Base-by-base conservation (phyloP, 1,140 invertebrate genomes). In the Heliconius hewitsoni region DNA sequence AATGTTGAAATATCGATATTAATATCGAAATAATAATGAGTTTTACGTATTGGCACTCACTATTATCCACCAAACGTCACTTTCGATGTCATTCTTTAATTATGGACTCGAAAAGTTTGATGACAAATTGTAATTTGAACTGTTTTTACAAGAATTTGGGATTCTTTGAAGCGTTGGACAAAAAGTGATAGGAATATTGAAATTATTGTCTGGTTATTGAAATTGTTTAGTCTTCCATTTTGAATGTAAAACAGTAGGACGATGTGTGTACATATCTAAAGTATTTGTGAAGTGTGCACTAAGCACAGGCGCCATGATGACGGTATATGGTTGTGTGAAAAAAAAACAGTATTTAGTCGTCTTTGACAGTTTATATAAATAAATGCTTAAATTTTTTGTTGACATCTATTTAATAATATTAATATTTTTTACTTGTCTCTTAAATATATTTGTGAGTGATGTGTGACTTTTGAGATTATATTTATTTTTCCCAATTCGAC, bases 171-270 rank as follows among this genome's bases (percentile, higher is more conserved):
- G 55, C 55, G 55, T 57, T 57, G n/a, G 34, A 37, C 30, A 66
- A 66, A 66, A 66, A 66, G 23, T 66, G 60, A 66, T 66, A 13
- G 34, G 66, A 75, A 71, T 73, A 72, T 80, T 71, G 42, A 76
- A 80, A 80, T 75, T 52, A 34, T 50, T 74, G 73, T 80, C 66
- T 75, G 73, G 52, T 52, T 71, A 75, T 77, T 75, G 76, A 76
- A 78, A 78, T 78, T 78, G 82, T 81, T 76, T 78, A 77, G 82
- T 83, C 82, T 83, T 83, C 82, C 82, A 83, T 76, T 81, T 78
- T 78, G 71, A 79, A 71, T 82, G 73, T 75, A 79, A 74, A 73
- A 75, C 34, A 60, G 73, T 70, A 6, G 50, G 60, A 16, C 60
- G 23, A 30, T 30, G 60, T 66, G 60, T 83, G 73, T 81, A 81